A percentile compares a stretch with the other conserved stretches of the same genome.
These are phyloP conservation scores for Plestiodon gilberti DNA, from an alignment of 2,113 vertebrate genomes.

Conservation along the genomic window DNA sequence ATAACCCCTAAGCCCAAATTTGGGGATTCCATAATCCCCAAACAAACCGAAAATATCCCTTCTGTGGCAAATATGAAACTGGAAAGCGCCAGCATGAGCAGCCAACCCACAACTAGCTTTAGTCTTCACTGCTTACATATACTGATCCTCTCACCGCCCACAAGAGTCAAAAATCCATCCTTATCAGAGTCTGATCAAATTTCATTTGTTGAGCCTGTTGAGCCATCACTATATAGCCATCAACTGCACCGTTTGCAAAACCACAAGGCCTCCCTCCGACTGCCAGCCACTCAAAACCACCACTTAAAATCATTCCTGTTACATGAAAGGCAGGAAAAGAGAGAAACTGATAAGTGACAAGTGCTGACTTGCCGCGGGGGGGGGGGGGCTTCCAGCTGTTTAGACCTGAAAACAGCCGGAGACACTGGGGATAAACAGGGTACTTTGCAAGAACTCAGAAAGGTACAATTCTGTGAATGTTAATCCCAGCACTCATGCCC, in stretches of 20 bases:
- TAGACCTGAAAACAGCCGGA: conserved; percentile 5
- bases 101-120: no score
- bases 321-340: conserved; percentile 1
- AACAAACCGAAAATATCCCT: no score
- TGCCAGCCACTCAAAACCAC: not conserved
- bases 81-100: no score
- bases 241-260: not conserved
- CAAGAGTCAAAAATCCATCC: not conserved
- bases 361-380: not conserved
- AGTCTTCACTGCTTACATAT: no score
- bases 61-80: no score
- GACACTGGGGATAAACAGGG: conserved; percentile 18
- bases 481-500: not conserved
- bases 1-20: no score
- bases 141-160: not conserved
- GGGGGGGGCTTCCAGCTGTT: not conserved
- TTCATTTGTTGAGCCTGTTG: conserved; percentile 2
- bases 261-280: not conserved
- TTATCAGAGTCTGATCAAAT: not conserved
- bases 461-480: conserved; percentile 6
- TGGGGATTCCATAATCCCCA: no score
- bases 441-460: not conserved
- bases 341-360: conserved; percentile 18
- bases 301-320: not conserved
- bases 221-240: not conserved